Evolutionary conservation across 2,888 invertebrate species (phyloP), one percentile per base, ranked within the genome.

Genomic region (Eurytoma adleriae): DNA sequence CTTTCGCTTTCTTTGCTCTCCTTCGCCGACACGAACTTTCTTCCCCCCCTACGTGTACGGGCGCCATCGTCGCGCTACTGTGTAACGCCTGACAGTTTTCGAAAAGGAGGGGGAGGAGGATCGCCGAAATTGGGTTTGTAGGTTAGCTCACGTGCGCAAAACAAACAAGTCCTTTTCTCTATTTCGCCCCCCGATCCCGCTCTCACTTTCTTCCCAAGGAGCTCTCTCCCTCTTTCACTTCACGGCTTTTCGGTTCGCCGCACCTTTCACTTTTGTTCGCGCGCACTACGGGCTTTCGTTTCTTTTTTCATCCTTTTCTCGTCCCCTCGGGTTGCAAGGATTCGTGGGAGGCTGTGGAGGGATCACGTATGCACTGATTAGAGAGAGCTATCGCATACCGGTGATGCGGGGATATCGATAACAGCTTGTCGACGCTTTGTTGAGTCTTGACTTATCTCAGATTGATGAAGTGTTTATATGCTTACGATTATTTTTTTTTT

Each of bases 261-360:
- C 75, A 61, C 77, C 77, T 80, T 76, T 80, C 80, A 76, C 80
- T 80, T 76, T 80, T 69, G 50, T 77, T 80, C 69, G 27, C 40
- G 30, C 54, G 18, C 14, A 14, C 61, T 61, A 0, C 2, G 5
- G 13, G 14, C 56, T 20, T 14, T 66, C 30, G 12, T 61, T 50
- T 56, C n/a, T 27, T 30, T 50, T 14, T 56, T 1, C 20, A 18
- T 48, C 24, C 50, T 24, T 20, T 71, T 50, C 24, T 69, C 64
- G 16, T 40, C 27, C 50, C 61, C 72, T 52, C 54, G 3, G 18
- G 40, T 18, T 56, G 16, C 50, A 40, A 40, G 10, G 40, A 40
- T 7, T 40, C 10, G 40, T 40, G 1, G 7, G 40, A 10, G 24
- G 24, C 24, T 24, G 24, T 24, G 10, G 40, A 7, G 10, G 10